phyloP scores from a whole-genome alignment of 2,888 invertebrate species.

The Metopia argyrocephala region DNA sequence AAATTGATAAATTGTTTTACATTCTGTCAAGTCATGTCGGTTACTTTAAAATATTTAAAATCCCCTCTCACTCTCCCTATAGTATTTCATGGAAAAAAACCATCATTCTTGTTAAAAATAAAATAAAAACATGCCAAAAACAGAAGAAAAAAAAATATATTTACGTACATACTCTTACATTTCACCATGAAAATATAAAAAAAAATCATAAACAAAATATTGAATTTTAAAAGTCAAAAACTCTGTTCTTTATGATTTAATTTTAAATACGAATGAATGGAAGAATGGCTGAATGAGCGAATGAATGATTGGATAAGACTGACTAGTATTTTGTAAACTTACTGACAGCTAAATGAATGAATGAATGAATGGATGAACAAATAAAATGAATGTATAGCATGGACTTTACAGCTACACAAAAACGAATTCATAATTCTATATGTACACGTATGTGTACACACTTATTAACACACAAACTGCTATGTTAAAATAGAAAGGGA shows the following conservation, averaged over 20 bases:
- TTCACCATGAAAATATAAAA: background rate
- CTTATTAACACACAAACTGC: background rate
- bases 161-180: conserved; percentile 4
- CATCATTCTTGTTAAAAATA: background rate
- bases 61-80: background rate
- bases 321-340: conserved; percentile 55
- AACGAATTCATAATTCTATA: too few species aligned
- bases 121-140: conserved; percentile 29
- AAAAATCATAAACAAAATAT: conserved; percentile 35
- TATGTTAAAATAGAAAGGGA: too few species aligned
- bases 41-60: conserved; percentile 54
- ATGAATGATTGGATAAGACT: conserved; percentile 25
- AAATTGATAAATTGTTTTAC: conserved; percentile 56
- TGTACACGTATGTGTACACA: background rate
- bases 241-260: conserved; percentile 55
- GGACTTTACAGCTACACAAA: conserved; percentile 41
- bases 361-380: conserved; percentile 54
- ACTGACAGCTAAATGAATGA: conserved; percentile 65
- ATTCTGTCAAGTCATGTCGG: conserved; percentile 59
- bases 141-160: conserved; percentile 3
- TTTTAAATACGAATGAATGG: conserved; percentile 44
- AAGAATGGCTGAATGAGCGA: conserved; percentile 45
- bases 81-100: background rate
- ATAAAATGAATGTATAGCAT: conserved; percentile 27
- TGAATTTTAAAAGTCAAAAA: conserved; percentile 56